Base-by-base conservation (phyloP, 2,113 vertebrate species). In the Vombatus ursinus region DNA sequence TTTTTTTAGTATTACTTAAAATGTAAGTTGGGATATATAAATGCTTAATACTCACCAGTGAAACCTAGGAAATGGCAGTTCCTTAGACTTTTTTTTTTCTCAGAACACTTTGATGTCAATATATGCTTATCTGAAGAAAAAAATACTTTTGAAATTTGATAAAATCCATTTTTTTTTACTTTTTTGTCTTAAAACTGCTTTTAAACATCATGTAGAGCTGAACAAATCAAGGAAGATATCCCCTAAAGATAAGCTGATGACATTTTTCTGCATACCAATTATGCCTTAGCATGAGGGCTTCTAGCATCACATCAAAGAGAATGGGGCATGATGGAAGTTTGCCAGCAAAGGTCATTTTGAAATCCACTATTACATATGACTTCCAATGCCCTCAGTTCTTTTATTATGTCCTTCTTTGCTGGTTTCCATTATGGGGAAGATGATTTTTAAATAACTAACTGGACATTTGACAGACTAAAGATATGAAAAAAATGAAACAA, bases 241-340 rank as follows among this genome's bases (percentile, higher is more conserved):
- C 23, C 22, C 44, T 92, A 53, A 11, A 50, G 11, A 28, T 52
- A 7, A 92, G 26, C 9, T n/a, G 22, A 77, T 89, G 31, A 90
- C 22, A 52, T 52, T 94, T 93, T 96, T 84, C 24, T 93, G 50
- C 52, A 94, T 91, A 90, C 52, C 93, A 92, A 51, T 95, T 37
- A 37, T 52, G 53, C 95, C 23, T 50, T 68, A 22, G 23, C 90
- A 37, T 19, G n/a, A 90, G 28, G 52, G 14, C 25, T 2, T 90
- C 84, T 93, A 48, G 11, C 12, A 91, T 31, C 8, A 91, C 44
- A 84, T 90, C 92, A 95, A 93, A 94, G 19, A 52, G 5, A 37
- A 44, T 4, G 3, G 44, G 52, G 37, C 1, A 52, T 0, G 89
- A 90, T 54, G n/a, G 61, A 94, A 48, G 3, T 77, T 8, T 8